Evolutionary conservation across 1,140 invertebrate species (phyloP), one percentile per base, ranked within the genome.

Genomic region (Dendrolimus kikuchii): DNA sequence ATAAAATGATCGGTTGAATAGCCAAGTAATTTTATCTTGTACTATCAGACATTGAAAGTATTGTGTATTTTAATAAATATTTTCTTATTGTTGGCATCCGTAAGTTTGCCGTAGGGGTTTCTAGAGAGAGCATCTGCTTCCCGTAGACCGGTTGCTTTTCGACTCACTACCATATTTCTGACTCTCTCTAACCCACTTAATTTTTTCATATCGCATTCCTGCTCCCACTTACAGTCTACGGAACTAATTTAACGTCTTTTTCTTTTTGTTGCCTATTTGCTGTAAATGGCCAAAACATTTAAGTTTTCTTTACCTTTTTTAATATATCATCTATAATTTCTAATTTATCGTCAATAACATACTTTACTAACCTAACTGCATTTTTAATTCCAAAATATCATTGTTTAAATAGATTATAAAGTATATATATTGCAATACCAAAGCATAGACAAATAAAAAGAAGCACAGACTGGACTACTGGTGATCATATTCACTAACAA

Each of bases 211-310:
- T 37, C 5, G 46, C 64, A 51, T 7, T 75, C 74, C 67, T 70
- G 43, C 49, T 82, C 68, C 43, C 70, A 71, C 80, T 44, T 51
- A 55, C 59, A 58, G 66, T 57, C 78, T 74, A 83, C 74, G 83
- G 76, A 87, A 88, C 86, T 88, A 87, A 88, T 89, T 88, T 88
- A 87, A 84, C 77, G 77, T 88, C 80, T 88, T 82, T 88, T 85
- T 88, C 88, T 76, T 74, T 60, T 74, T 65, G 66, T 77, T 77
- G 65, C 59, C 72, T 79, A 81, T 78, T 68, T 73, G 61, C 59
- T 68, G 60, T 57, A 70, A 68, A 67, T 62, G 62, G 59, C 57
- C 54, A 51, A 58, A 7, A 53, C 49, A 58, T 61, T 63, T 46
- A 58, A 66, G 53, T 60, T 61, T 64, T 66, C 62, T 63, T 60